These are phyloP conservation scores for Temnothorax longispinosus DNA, from an alignment of 1,140 invertebrate species.

Conservation along the genomic window DNA sequence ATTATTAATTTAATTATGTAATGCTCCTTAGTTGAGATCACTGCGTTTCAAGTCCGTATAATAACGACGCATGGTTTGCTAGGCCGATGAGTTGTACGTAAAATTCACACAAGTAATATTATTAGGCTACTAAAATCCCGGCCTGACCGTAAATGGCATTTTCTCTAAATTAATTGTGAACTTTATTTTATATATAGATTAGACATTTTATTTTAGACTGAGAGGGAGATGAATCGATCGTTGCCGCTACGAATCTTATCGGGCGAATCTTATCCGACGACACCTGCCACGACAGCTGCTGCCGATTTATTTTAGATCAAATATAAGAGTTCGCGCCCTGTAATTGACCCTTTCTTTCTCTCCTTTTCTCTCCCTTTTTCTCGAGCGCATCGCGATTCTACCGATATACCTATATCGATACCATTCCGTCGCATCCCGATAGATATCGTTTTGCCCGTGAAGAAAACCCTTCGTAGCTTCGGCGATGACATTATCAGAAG, in stretches of 20 bases:
- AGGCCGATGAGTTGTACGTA: too few species aligned
- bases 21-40: too few species aligned
- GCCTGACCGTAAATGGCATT: too few species aligned
- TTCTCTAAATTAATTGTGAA: not conserved
- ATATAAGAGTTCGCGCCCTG: slow-evolving; percentile 55
- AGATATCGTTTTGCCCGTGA: not conserved
- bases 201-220: not conserved
- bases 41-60: too few species aligned
- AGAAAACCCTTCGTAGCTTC: not conserved
- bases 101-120: too few species aligned
- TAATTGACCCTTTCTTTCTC: not conserved
- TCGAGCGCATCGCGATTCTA: not conserved
- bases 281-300: slow-evolving; percentile 80
- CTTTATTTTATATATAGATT: not conserved
- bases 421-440: not conserved
- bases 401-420: not conserved
- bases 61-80: too few species aligned
- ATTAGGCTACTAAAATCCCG: too few species aligned
- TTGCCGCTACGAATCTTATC: not conserved
- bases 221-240: not conserved
- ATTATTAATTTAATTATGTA: too few species aligned
- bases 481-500: not conserved
- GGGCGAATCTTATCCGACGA: not conserved
- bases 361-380: not conserved
- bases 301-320: slow-evolving; percentile 84